These are phyloP conservation scores for Tonatia bakeri DNA, from an alignment of 2,113 vertebrate species.

Conservation along the genomic window DNA sequence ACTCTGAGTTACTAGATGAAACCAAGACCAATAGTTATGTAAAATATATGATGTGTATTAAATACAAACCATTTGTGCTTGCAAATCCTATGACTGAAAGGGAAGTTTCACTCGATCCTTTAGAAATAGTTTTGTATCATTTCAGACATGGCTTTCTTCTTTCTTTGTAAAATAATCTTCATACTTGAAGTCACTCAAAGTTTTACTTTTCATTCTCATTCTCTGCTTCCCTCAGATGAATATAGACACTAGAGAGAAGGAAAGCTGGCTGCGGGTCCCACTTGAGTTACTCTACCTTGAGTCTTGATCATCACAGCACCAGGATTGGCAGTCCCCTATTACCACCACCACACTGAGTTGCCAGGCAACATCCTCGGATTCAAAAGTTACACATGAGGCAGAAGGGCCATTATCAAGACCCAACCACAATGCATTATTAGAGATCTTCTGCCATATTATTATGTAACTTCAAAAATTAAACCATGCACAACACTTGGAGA, in stretches of 20 bases:
- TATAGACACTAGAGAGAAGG: background rate
- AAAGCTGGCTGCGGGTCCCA: background rate
- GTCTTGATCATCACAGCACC: background rate
- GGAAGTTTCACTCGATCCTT: background rate
- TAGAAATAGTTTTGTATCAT: background rate
- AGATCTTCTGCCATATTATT: background rate
- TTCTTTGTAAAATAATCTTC: background rate
- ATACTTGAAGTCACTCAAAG: background rate
- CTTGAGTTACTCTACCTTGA: background rate
- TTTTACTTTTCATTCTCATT: conserved; percentile 10
- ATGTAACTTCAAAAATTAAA: background rate
- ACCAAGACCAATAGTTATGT: conserved; percentile 1
- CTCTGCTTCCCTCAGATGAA: background rate
- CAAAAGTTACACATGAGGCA: background rate
- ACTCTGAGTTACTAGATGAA: conserved; percentile 50
- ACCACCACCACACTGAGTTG: background rate
- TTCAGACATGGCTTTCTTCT: background rate
- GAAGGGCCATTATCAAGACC: background rate
- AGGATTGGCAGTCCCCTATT: background rate
- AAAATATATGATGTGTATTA: background rate
- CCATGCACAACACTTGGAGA: background rate
- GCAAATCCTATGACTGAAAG: background rate
- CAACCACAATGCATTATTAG: background rate
- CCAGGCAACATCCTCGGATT: background rate
- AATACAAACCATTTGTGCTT: conserved; percentile 48